phyloP scores from a whole-genome alignment of 2,888 invertebrate genomes.

The Drosophila tripunctata region DNA sequence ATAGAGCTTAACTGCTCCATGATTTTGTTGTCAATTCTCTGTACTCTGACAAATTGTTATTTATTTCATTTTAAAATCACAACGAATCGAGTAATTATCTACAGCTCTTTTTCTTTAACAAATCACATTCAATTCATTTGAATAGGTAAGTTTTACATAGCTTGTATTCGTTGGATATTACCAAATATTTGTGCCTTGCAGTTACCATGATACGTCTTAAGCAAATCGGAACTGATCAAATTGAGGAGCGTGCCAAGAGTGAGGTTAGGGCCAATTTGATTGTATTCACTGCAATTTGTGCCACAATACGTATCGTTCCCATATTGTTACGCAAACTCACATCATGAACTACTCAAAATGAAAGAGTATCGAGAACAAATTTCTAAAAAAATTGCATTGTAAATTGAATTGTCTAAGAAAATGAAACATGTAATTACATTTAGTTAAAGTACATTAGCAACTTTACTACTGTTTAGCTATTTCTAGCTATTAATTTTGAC shows the following conservation, averaged over 20 bases:
- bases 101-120: neutral
- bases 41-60: neutral
- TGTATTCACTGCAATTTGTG: slow-evolving; percentile 52
- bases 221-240: slow-evolving; percentile 21
- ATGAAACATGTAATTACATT: neutral
- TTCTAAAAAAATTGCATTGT: neutral
- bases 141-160: slow-evolving; percentile 16
- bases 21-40: slow-evolving; percentile 13
- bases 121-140: neutral
- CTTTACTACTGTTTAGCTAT: neutral
- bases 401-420: neutral
- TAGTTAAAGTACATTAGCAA: neutral
- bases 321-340: slow-evolving; percentile 34
- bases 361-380: neutral
- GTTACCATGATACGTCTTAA: slow-evolving; percentile 53
- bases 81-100: slow-evolving; percentile 8
- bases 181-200: neutral
- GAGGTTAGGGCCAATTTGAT: slow-evolving; percentile 55
- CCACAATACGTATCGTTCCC: slow-evolving; percentile 47
- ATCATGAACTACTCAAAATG: neutral
- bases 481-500: too few species aligned
- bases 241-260: slow-evolving; percentile 35
- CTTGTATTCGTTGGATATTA: neutral
- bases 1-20: neutral
- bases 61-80: slow-evolving; percentile 3